Evolutionary conservation across 2,888 invertebrate species (phyloP), one percentile per base, ranked within the genome.

Genomic region (Neocrepidodera transversa): DNA sequence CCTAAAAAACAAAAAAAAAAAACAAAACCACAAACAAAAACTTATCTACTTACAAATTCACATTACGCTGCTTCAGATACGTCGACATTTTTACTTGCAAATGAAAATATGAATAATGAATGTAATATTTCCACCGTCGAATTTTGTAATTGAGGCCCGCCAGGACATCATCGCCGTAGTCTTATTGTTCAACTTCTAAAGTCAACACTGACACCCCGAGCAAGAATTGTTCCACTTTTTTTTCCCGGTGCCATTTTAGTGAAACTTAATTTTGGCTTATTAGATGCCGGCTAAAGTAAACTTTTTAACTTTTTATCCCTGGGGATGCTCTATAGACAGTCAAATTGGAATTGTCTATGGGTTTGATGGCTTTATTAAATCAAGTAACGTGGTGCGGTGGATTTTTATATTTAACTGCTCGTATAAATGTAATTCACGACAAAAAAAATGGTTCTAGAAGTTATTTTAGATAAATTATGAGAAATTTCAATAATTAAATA

Each of bases 241-340:
- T 62, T 63, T 62, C n/a, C 61, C 68, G 63, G 68, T 68, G 68
- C 64, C 70, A 69, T 74, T 74, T 74, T 71, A 72, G 68, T 67
- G 62, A 74, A 74, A 74, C 74, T 71, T 74, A 74, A 74, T 74
- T 74, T 74, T 70, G 69, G 70, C 73, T 63, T 76, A 76, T 76
- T 76, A 76, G 71, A 69, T 65, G 63, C 72, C 69, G 68, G 69
- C 68, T 68, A 74, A 74, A 72, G 74, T 73, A 75, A 74, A 74
- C 73, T 73, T 76, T 74, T 66, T 66, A 66, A 64, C 66, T 66
- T 63, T 67, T n/a, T 8, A 35, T 52, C 73, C 65, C 71, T 26
- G 8, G 74, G 67, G 72, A 70, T 62, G 66, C 65, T 70, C 65
- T 71, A 71, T 68, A 71, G 73, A 72, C 74, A 73, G 72, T 71